Percentiles rank a stretch among this genome's conserved stretches.
Conservation (phyloP, 1,140 invertebrate species). For the Hesperophylax magnus region DNA sequence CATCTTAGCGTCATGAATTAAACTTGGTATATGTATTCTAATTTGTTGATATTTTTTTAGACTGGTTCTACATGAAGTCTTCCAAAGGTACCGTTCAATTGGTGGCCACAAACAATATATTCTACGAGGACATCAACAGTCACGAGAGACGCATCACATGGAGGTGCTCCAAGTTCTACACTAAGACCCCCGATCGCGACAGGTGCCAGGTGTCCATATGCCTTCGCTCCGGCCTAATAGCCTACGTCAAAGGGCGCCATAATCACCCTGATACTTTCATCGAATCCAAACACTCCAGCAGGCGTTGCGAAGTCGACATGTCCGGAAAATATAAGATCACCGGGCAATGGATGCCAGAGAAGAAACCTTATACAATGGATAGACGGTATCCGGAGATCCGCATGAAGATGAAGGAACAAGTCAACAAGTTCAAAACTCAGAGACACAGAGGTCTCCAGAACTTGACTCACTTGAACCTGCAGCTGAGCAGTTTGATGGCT, state of each 20-base stretch:
- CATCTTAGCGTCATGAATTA: too few relatives aligned
- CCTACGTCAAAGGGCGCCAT: constrained; percentile 67
- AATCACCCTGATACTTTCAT: constrained; percentile 68
- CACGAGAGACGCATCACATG: constrained; percentile 67
- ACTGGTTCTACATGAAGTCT: constrained; percentile 70
- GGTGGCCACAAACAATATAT: constrained; percentile 68
- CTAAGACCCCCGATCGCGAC: constrained; percentile 61
- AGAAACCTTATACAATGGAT: constrained; percentile 6
- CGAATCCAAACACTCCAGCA: constrained; percentile 66
- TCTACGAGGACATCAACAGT: constrained; percentile 68
- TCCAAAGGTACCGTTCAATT: constrained; percentile 67
- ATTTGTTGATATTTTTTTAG: constrained; percentile 55
- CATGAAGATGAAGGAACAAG: constrained; percentile 28
- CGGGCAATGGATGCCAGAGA: constrained; percentile 42
- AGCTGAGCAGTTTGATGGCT: constrained; percentile 14
- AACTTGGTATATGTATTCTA: too few relatives aligned
- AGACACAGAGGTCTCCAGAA: constrained; percentile 10
- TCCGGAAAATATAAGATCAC: constrained; percentile 69
- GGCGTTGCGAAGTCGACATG: constrained; percentile 67
- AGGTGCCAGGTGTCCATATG: constrained; percentile 68
- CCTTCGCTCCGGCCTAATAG: constrained; percentile 65
- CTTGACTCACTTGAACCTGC: constrained; percentile 26
- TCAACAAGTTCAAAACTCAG: constrained; percentile 24
- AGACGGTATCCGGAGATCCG: constrained; percentile 22
- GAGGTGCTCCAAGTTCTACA: constrained; percentile 68